phyloP scores from a whole-genome alignment of 2,113 vertebrate genomes.

The Apteryx owenii region DNA sequence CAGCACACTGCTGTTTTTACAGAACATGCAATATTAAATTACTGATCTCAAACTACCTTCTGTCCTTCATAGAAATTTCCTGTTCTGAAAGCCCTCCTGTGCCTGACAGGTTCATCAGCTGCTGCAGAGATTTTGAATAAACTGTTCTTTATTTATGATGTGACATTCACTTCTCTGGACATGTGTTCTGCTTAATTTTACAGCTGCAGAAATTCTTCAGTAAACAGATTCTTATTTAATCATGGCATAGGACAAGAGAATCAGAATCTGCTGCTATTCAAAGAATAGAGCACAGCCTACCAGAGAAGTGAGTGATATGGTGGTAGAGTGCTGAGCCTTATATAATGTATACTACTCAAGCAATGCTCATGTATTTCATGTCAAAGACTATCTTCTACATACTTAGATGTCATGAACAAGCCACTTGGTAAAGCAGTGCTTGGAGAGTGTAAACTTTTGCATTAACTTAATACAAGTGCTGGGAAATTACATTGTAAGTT shows the following conservation, averaged over 20 bases:
- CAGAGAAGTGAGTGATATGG: not conserved
- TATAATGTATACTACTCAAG: not conserved
- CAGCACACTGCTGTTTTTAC: slow-evolving; percentile 3
- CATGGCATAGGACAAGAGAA: not conserved
- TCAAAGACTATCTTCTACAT: accelerated
- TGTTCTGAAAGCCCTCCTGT: not conserved
- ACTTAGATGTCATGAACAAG: not conserved
- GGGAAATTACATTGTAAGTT: not conserved
- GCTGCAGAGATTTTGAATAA: not conserved
- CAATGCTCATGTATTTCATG: not conserved
- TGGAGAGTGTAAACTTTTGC: not conserved
- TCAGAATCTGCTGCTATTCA: not conserved
- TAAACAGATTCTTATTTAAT: slow-evolving; percentile 12
- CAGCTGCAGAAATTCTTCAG: slow-evolving; percentile 1
- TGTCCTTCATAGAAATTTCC: slow-evolving; percentile 15
- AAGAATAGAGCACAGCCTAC: not conserved
- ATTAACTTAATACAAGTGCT: not conserved
- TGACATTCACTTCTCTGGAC: not conserved
- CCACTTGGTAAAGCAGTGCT: not conserved
- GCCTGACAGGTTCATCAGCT: slow-evolving; percentile 36
- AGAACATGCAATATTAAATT: slow-evolving; percentile 5
- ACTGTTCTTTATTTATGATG: slow-evolving; percentile 11
- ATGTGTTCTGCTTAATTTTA: slow-evolving; percentile 18
- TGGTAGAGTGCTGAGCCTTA: not conserved
- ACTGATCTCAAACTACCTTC: not conserved